phyloP scores from a whole-genome alignment of 2,797 vertebrate genomes.

The Melanotaenia trifasciata region DNA sequence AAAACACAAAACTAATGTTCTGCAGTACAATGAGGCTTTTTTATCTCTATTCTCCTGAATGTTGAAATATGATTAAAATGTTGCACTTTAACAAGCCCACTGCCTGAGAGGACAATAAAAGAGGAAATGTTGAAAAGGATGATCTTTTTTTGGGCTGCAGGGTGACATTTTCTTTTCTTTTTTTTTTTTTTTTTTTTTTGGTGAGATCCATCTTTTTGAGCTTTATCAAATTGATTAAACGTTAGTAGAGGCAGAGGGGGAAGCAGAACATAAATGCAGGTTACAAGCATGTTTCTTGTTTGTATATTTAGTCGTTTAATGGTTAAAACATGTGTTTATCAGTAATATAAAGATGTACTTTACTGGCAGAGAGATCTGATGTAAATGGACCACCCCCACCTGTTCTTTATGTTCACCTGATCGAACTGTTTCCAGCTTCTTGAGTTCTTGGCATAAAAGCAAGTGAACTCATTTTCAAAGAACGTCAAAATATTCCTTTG shows the following conservation, averaged over 20 bases:
- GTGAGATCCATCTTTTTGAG: background rate
- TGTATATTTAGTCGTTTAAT: background rate
- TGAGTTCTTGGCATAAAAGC: background rate
- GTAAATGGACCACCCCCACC: background rate
- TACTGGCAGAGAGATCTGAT: background rate
- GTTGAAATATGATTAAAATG: slow-evolving; percentile 25
- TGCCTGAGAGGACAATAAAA: slow-evolving; percentile 1
- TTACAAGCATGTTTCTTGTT: background rate
- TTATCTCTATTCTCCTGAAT: slow-evolving; percentile 6
- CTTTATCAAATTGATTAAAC: background rate
- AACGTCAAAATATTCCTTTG: slow-evolving; percentile 13
- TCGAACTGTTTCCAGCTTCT: background rate
- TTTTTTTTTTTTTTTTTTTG: too few species aligned
- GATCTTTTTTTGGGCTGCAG: background rate
- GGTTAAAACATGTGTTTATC: background rate
- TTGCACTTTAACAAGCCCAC: slow-evolving; percentile 9
- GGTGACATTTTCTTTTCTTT: too few species aligned
- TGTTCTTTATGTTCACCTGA: background rate
- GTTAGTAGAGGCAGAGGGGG: background rate
- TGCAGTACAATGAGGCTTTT: background rate
- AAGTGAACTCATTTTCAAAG: background rate
- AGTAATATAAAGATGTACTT: background rate
- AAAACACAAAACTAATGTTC: slow-evolving; percentile 14
- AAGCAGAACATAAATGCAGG: background rate
- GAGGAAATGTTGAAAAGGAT: slow-evolving; percentile 8